These are phyloP conservation scores for Brienomyrus longianalis DNA, from an alignment of 2,113 vertebrate genomes.

Conservation along the genomic window DNA sequence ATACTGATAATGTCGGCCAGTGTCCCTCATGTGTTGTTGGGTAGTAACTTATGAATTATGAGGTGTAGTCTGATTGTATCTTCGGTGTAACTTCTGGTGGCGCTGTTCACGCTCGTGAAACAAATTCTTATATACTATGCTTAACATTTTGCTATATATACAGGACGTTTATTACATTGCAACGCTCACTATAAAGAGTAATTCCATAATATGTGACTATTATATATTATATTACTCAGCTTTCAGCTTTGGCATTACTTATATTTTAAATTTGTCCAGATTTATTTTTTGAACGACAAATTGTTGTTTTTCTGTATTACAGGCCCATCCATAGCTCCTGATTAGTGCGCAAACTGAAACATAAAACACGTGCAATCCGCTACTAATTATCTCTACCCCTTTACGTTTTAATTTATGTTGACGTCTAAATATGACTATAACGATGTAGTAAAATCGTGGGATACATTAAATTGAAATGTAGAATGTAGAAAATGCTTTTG, in stretches of 20 bases:
- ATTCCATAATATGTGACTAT: not conserved
- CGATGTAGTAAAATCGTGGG: not conserved
- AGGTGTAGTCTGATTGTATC: not conserved
- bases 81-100: not conserved
- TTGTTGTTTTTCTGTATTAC: conserved; percentile 8
- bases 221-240: not conserved
- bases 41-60: not conserved
- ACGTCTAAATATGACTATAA: not conserved
- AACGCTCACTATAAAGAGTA: not conserved
- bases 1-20: not conserved
- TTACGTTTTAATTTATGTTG: not conserved
- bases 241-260: conserved; percentile 26
- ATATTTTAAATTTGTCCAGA: not conserved
- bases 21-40: not conserved
- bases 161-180: not conserved
- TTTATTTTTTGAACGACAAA: not conserved
- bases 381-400: not conserved
- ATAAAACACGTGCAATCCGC: not conserved
- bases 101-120: not conserved
- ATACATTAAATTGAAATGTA: not conserved
- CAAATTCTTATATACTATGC: not conserved
- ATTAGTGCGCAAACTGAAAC: not conserved
- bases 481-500: not conserved
- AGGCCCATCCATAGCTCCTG: not conserved
- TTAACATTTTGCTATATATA: not conserved